These are phyloP conservation scores for Heptranchias perlo DNA, from an alignment of 2,113 vertebrate genomes.

Conservation along the genomic window DNA sequence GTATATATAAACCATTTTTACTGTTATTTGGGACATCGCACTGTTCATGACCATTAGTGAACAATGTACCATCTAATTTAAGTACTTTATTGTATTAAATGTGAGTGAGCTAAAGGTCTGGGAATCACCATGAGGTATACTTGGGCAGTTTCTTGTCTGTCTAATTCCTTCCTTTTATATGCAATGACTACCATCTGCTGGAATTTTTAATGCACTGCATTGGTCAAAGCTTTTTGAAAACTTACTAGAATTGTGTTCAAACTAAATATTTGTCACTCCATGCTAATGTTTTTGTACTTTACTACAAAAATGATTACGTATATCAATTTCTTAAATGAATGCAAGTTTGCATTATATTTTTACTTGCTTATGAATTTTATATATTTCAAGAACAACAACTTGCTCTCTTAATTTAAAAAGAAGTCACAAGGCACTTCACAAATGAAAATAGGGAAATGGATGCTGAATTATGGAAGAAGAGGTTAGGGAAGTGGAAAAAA, in stretches of 20 bases:
- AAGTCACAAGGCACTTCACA: neutral
- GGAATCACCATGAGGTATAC: neutral
- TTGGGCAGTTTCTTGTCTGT: neutral
- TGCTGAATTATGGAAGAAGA: neutral
- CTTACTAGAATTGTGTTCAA: neutral
- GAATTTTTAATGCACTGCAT: neutral
- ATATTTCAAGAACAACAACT: neutral
- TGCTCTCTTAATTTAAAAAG: too few relatives aligned
- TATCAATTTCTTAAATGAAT: neutral
- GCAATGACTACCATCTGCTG: neutral
- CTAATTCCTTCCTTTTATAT: neutral
- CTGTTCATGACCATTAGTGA: neutral
- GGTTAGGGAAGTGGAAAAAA: neutral
- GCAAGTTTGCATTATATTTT: neutral
- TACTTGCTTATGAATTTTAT: neutral
- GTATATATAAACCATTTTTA: neutral
- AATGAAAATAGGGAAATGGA: neutral
- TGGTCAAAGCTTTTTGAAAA: neutral
- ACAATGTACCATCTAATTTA: neutral
- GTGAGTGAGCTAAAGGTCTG: neutral
- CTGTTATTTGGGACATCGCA: neutral
- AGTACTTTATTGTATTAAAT: neutral
- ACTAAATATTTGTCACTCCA: neutral
- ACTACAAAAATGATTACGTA: neutral
- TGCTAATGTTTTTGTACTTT: neutral